A percentile compares a stretch with the other conserved stretches of the same genome.
phyloP scores from a whole-genome alignment of 1,140 invertebrate species.

The Drosophila asahinai region DNA sequence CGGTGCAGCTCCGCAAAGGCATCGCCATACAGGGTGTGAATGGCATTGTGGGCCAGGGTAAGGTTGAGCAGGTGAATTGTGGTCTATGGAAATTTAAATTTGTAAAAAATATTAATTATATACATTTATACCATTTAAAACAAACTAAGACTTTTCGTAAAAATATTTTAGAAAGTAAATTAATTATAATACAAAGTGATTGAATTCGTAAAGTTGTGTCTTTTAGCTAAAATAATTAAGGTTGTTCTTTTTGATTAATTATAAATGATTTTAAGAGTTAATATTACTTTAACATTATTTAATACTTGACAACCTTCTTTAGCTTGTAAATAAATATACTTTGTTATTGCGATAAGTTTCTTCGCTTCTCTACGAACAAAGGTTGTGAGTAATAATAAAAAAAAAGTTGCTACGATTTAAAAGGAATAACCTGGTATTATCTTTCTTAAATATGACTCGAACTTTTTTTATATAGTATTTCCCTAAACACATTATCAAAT shows the following conservation, averaged over 20 bases:
- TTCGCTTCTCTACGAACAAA: neutral
- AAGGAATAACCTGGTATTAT: neutral
- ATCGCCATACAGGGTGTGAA: slow-evolving; percentile 70
- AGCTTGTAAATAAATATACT: too few relatives aligned
- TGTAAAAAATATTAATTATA: neutral
- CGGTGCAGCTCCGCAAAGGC: slow-evolving; percentile 62
- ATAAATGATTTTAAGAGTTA: neutral
- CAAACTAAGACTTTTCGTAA: neutral
- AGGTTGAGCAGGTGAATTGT: slow-evolving; percentile 66
- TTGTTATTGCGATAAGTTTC: neutral
- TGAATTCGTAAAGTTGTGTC: neutral
- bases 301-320: too few relatives aligned
- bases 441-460: neutral
- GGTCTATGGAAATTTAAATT: slow-evolving; percentile 27
- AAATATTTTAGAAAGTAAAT: neutral
- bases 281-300: neutral
- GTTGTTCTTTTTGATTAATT: neutral
- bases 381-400: neutral
- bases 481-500: neutral
- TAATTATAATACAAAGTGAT: too few relatives aligned
- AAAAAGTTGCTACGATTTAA: too few relatives aligned
- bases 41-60: slow-evolving; percentile 72
- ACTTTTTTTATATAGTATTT: neutral
- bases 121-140: neutral
- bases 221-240: neutral